These are phyloP conservation scores for Frankliniella fusca DNA, from an alignment of 2,888 invertebrate genomes.

Conservation along the genomic window DNA sequence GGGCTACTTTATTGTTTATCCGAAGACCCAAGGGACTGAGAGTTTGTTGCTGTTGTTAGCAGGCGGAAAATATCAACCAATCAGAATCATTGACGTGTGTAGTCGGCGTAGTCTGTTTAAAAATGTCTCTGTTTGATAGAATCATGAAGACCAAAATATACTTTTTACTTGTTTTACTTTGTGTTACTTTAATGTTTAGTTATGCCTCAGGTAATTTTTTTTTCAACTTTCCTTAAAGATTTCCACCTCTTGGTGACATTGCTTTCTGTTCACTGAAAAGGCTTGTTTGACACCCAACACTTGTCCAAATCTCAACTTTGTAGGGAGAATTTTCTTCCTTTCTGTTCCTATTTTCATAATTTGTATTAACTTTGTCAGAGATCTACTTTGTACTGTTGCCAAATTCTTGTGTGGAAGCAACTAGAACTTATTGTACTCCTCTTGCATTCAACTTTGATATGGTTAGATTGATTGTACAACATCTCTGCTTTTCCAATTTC, in stretches of 20 bases:
- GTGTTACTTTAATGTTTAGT: background rate
- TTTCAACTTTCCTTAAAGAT: background rate
- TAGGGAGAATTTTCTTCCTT: too few species aligned
- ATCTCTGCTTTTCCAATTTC: too few species aligned
- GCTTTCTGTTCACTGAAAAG: background rate
- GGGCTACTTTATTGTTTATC: background rate
- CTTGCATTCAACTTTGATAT: too few species aligned
- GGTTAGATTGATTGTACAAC: too few species aligned
- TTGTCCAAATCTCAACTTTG: background rate
- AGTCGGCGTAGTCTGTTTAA: slow-evolving; percentile 24
- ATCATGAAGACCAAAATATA: background rate
- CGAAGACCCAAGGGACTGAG: background rate
- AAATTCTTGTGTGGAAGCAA: too few species aligned
- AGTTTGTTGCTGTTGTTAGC: background rate
- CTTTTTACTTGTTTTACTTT: background rate
- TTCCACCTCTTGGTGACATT: background rate
- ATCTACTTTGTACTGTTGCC: too few species aligned
- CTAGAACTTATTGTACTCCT: too few species aligned
- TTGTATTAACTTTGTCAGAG: too few species aligned
- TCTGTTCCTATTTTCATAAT: too few species aligned
- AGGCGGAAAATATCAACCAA: background rate
- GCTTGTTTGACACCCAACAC: background rate
- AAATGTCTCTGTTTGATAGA: slow-evolving; percentile 8
- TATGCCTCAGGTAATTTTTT: background rate
- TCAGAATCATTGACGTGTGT: slow-evolving; percentile 7